Evolutionary conservation across 2,888 invertebrate genomes (phyloP).

Genomic region (Toxonevra muliebris): DNA sequence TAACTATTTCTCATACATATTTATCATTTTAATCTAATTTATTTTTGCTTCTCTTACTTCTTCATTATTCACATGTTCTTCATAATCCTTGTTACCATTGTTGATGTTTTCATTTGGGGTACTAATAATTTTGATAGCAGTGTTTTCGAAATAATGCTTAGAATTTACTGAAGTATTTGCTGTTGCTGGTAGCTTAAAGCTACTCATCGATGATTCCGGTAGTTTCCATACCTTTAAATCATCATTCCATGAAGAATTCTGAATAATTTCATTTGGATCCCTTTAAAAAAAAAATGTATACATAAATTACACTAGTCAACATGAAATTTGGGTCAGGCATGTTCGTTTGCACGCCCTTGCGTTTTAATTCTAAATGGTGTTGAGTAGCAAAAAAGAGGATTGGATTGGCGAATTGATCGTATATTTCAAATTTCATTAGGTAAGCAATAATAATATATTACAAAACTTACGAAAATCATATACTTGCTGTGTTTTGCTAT

Average conservation of each 20-base stretch:
- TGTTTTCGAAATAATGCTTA: conserved; percentile 7
- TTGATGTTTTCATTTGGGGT: background rate
- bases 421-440: too few relatives aligned
- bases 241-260: conserved; percentile 78
- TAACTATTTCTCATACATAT: background rate
- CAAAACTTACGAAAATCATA: too few relatives aligned
- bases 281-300: conserved; percentile 53
- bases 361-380: too few relatives aligned
- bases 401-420: too few relatives aligned
- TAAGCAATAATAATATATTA: too few relatives aligned
- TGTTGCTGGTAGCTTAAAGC: conserved; percentile 76
- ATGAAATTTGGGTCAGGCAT: too few relatives aligned
- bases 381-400: background rate
- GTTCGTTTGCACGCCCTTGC: too few relatives aligned
- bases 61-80: background rate
- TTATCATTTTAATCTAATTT: background rate
- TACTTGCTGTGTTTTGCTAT: too few relatives aligned
- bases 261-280: conserved; percentile 75
- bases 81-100: background rate
- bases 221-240: conserved; percentile 76
- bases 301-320: too few relatives aligned
- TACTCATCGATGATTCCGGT: conserved; percentile 72
- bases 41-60: background rate
- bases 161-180: conserved; percentile 56
- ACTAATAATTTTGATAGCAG: background rate